phyloP scores from a whole-genome alignment of 2,888 invertebrate species.

The Halictus quadricinctus region DNA sequence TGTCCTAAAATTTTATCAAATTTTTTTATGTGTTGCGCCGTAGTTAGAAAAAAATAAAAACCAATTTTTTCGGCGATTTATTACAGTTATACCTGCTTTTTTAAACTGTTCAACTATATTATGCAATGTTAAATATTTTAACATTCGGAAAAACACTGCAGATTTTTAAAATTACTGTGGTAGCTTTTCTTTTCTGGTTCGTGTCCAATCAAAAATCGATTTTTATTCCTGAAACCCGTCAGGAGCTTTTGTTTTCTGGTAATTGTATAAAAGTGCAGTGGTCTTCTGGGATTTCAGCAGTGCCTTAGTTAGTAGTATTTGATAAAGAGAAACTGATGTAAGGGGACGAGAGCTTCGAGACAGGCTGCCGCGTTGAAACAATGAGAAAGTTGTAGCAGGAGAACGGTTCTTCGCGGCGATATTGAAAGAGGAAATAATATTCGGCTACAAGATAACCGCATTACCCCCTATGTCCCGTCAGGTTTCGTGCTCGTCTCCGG shows the following conservation, averaged over 20 bases:
- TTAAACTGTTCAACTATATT: neutral
- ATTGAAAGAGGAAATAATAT: conserved; percentile 78
- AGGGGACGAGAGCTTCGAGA: conserved; percentile 24
- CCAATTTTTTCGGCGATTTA: neutral
- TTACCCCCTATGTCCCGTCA: conserved; percentile 68
- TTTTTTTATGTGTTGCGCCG: no score
- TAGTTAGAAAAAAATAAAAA: neutral
- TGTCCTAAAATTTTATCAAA: no score
- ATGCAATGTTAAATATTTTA: neutral
- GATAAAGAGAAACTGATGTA: conserved; percentile 9
- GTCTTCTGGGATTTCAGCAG: neutral
- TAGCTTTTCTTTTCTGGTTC: neutral
- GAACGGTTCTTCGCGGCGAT: conserved; percentile 66
- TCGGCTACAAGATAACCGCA: conserved; percentile 76
- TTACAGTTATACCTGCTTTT: neutral
- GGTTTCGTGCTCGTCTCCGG: conserved; percentile 48
- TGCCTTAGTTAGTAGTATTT: neutral
- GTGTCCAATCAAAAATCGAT: neutral
- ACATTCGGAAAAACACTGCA: neutral
- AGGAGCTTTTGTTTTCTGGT: neutral
- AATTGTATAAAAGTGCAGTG: neutral
- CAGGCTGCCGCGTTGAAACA: conserved; percentile 20
- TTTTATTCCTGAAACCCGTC: neutral
- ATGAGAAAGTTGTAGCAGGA: conserved; percentile 30
- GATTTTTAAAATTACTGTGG: neutral